phyloP scores from a whole-genome alignment of 1,140 invertebrate species.

The Eriosoma lanigerum region DNA sequence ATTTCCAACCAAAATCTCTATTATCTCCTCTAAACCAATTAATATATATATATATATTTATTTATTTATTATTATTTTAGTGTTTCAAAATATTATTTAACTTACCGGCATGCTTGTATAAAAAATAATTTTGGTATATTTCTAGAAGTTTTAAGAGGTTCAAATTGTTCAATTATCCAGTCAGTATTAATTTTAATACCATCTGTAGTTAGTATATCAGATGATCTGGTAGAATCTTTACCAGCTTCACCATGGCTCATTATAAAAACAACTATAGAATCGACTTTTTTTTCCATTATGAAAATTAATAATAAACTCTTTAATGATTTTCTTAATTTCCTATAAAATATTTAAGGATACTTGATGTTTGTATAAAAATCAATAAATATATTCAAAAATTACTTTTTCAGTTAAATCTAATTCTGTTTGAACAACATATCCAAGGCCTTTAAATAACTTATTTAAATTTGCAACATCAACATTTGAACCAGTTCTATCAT shows the following conservation, averaged over 20 bases:
- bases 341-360: conserved; percentile 29
- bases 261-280: conserved; percentile 51
- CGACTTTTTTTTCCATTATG: background rate
- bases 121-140: conserved; percentile 52
- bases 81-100: background rate
- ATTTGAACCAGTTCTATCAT: conserved; percentile 41
- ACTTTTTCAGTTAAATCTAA: conserved; percentile 14
- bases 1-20: conserved; percentile 17
- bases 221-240: background rate
- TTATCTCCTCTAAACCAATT: conserved; percentile 34
- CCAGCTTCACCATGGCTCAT: conserved; percentile 51
- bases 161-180: conserved; percentile 50
- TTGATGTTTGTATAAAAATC: no score
- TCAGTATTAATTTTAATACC: conserved; percentile 14
- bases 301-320: conserved; percentile 1
- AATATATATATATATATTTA: no score
- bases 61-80: background rate
- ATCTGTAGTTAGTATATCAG: conserved; percentile 42
- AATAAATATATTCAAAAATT: background rate
- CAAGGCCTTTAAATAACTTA: conserved; percentile 45
- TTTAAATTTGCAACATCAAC: conserved; percentile 40
- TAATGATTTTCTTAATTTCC: conserved; percentile 42
- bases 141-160: background rate
- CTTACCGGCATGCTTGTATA: conserved; percentile 52
- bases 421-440: conserved; percentile 35